Conservation (phyloP, 2,888 invertebrate genomes). For the Spodoptera littoralis region DNA sequence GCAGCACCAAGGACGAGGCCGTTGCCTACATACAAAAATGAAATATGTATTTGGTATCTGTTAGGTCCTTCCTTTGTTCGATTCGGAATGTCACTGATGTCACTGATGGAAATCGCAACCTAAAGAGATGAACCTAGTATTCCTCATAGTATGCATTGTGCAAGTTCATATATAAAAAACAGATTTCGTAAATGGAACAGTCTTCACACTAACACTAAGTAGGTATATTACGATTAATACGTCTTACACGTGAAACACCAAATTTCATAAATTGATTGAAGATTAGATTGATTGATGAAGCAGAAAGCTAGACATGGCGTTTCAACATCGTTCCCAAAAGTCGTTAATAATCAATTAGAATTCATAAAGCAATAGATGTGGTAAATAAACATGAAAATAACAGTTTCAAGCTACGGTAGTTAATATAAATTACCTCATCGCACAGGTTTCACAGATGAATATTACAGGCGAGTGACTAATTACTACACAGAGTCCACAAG, state of each 20-base stretch:
- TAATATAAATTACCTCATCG: slow-evolving; percentile 42
- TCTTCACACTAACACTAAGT: no score
- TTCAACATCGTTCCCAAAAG: slow-evolving; percentile 10
- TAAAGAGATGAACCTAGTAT: no score
- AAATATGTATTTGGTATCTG: slow-evolving; percentile 10
- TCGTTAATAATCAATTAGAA: slow-evolving; percentile 31
- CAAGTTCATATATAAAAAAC: no score
- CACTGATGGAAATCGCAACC: no score
- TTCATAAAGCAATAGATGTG: slow-evolving; percentile 17
- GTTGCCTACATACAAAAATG: slow-evolving; percentile 15
- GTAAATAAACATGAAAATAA: slow-evolving; percentile 32
- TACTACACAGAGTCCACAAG: slow-evolving; percentile 71
- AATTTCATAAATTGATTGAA: neutral
- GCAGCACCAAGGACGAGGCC: slow-evolving; percentile 26
- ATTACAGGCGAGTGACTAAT: slow-evolving; percentile 58
- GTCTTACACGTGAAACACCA: neutral
- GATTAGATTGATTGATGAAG: neutral
- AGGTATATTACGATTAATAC: no score
- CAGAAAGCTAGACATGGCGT: neutral
- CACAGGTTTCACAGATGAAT: slow-evolving; percentile 51
- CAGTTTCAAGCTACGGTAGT: slow-evolving; percentile 19
- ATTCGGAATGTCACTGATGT: no score
- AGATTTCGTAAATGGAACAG: no score
- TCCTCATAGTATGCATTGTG: no score
- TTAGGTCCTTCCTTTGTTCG: slow-evolving; percentile 2